A percentile compares a stretch with the other conserved stretches of the same genome.
These are phyloP conservation scores for Tapirus indicus DNA, from an alignment of 2,797 vertebrate species.

Conservation along the genomic window DNA sequence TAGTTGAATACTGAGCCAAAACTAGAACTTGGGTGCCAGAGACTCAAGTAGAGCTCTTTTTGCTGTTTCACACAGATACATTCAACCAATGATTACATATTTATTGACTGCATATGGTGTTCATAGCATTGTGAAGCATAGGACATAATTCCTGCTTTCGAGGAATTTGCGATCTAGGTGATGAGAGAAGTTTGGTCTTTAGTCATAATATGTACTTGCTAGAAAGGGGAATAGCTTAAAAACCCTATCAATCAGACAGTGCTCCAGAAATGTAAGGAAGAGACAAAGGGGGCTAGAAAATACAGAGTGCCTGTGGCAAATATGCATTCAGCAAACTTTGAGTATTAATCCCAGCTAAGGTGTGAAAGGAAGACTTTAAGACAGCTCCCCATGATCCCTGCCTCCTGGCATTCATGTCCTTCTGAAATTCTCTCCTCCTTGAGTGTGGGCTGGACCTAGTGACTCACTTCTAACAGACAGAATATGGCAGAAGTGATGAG, in stretches of 20 bases:
- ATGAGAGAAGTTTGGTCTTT: conserved; percentile 36
- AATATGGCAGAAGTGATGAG: background rate
- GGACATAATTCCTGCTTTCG: conserved; percentile 8
- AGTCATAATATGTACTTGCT: conserved; percentile 22
- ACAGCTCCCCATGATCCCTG: background rate
- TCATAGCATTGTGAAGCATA: background rate
- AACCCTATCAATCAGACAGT: background rate
- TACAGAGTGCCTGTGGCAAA: background rate
- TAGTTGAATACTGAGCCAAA: background rate
- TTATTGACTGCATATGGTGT: background rate
- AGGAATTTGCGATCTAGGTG: conserved; percentile 40
- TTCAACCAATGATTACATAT: background rate
- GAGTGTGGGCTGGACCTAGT: background rate
- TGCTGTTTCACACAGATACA: background rate
- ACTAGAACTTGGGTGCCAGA: background rate
- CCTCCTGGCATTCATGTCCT: background rate
- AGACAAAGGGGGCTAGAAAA: background rate
- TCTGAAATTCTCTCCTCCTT: background rate
- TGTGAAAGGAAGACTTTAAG: background rate
- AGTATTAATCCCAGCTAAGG: background rate
- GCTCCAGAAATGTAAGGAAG: conserved; percentile 25
- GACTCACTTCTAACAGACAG: conserved; percentile 25
- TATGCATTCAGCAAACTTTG: background rate
- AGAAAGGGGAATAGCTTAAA: background rate
- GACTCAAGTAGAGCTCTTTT: background rate